phyloP scores from a whole-genome alignment of 2,113 vertebrate species.

The Grantiella picta region DNA sequence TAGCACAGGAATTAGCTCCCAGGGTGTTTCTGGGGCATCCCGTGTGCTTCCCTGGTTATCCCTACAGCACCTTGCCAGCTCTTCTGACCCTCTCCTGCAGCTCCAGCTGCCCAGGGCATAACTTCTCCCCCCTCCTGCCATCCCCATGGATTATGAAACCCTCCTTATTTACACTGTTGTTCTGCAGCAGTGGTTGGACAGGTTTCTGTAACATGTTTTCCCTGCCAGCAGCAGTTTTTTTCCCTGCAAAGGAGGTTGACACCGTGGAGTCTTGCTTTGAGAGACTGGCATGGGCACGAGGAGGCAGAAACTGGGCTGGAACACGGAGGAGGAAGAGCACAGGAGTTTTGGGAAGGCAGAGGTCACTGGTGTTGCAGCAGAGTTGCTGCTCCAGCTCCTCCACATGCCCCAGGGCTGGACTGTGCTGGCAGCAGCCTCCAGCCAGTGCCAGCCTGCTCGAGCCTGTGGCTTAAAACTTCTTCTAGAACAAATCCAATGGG shows the following conservation, averaged over 20 bases:
- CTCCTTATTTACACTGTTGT: neutral
- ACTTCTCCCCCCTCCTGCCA: neutral
- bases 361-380: neutral
- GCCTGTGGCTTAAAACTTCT: accelerated
- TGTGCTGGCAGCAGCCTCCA: neutral
- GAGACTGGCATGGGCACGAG: neutral
- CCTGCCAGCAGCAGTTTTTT: neutral
- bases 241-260: neutral
- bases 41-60: neutral
- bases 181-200: neutral
- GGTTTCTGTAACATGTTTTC: neutral
- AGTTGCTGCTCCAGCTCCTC: neutral
- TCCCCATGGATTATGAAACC: neutral
- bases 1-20: neutral
- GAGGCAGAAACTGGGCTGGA: neutral
- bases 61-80: neutral
- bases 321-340: accelerated
- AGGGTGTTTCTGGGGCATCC: neutral
- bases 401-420: neutral
- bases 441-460: neutral
- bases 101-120: neutral
- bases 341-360: neutral
- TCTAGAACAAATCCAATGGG: accelerated
- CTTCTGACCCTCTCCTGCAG: neutral
- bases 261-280: neutral